Conservation (phyloP, 2,797 vertebrate genomes). For the Acipenser ruthenus region DNA sequence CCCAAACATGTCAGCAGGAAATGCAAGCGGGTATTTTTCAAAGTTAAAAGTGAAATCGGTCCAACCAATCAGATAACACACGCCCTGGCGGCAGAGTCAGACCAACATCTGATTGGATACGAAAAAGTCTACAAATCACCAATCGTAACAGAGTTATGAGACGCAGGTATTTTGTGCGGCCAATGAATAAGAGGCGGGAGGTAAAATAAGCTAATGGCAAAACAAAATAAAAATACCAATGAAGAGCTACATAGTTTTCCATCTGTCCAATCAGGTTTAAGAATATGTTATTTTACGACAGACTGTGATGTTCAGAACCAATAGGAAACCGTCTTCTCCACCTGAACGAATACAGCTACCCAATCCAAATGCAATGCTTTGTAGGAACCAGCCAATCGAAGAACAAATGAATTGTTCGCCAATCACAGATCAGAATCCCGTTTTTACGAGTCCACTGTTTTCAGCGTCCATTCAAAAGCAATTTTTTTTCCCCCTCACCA, state of each 20-base stretch:
- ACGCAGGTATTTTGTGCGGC: neutral
- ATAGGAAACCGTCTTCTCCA: neutral
- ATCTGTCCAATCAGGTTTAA: neutral
- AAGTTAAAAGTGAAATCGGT: neutral
- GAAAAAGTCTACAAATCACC: neutral
- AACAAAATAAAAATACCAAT: neutral
- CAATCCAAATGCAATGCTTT: conserved; percentile 14
- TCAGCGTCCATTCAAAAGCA: conserved; percentile 18
- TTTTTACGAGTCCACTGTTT: conserved; percentile 26
- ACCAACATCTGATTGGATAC: neutral
- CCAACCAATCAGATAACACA: neutral
- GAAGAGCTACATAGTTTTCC: neutral
- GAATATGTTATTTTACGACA: conserved; percentile 12
- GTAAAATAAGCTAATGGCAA: neutral
- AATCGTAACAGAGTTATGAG: neutral
- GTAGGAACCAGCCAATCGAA: conserved; percentile 23
- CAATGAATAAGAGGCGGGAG: neutral
- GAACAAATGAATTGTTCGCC: conserved; percentile 11
- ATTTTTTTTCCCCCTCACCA: conserved; percentile 22
- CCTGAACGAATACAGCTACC: neutral
- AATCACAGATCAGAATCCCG: conserved; percentile 21
- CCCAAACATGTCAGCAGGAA: neutral
- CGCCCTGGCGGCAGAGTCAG: neutral
- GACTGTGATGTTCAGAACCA: neutral
- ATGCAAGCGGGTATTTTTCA: neutral